phyloP scores from a whole-genome alignment of 2,888 invertebrate genomes.

The Drosophila demipolita region DNA sequence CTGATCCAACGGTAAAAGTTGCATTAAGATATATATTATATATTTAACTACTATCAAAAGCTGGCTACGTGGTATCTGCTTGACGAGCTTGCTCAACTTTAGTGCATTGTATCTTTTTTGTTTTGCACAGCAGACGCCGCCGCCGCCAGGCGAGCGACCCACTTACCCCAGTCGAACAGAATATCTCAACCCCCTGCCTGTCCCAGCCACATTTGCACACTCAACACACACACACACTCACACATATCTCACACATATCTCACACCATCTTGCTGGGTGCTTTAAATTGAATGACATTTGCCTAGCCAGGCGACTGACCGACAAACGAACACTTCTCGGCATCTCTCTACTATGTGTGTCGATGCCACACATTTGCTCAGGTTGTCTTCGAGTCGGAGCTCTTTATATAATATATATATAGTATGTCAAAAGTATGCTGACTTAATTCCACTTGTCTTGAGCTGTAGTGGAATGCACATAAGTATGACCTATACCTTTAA shows the following conservation, averaged over 20 bases:
- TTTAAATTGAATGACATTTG: conserved; percentile 70
- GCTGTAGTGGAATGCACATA: conserved; percentile 2
- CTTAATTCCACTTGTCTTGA: neutral
- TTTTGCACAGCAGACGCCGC: conserved; percentile 25
- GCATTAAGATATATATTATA: neutral
- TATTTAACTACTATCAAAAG: neutral
- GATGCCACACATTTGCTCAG: conserved; percentile 20
- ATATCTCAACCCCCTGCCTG: neutral
- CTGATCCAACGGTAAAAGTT: neutral
- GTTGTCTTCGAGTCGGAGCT: neutral
- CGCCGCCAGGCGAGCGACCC: conserved; percentile 47
- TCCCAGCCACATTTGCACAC: neutral
- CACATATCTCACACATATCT: neutral
- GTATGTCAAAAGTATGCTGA: neutral
- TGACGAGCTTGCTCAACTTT: neutral
- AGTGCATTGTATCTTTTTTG: conserved; percentile 5
- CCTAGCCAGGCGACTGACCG: conserved; percentile 38
- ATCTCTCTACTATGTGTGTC: conserved; percentile 25
- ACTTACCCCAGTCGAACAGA: conserved; percentile 37
- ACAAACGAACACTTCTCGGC: conserved; percentile 18
- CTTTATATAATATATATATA: neutral
- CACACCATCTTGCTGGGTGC: conserved; percentile 20
- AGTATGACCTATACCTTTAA: neutral
- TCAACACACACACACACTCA: neutral
- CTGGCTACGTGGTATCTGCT: neutral